These are phyloP conservation scores for Sparus aurata DNA, from an alignment of 2,797 vertebrate genomes.

Conservation along the genomic window DNA sequence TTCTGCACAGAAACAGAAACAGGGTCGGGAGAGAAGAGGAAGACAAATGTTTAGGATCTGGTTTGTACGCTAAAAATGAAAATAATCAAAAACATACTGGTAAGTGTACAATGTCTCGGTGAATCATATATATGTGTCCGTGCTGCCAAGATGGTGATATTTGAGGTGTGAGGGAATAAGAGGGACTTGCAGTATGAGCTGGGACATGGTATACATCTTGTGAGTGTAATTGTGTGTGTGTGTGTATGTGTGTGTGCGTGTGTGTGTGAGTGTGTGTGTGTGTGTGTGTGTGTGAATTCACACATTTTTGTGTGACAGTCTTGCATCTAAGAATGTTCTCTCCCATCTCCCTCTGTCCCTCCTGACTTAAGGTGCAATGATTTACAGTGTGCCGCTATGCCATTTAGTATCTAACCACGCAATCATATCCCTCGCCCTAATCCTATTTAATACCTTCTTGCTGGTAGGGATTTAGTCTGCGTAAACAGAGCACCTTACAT, in stretches of 20 bases:
- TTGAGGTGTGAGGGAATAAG: constrained; percentile 65
- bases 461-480: constrained; percentile 81
- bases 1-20: constrained; percentile 72
- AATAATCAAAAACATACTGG: constrained; percentile 57
- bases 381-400: constrained; percentile 76
- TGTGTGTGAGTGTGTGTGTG: neutral
- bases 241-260: constrained; percentile 23
- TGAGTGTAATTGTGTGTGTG: constrained; percentile 31
- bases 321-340: constrained; percentile 67
- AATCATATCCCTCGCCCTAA: constrained; percentile 80
- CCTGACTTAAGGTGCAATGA: constrained; percentile 78
- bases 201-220: constrained; percentile 65
- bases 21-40: constrained; percentile 14
- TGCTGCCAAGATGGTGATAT: constrained; percentile 58
- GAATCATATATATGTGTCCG: constrained; percentile 47
- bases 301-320: constrained; percentile 66
- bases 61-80: constrained; percentile 36
- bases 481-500: constrained; percentile 79
- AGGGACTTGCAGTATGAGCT: constrained; percentile 61
- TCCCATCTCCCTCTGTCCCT: constrained; percentile 60
- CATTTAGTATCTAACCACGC: constrained; percentile 81
- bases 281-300: constrained; percentile 55
- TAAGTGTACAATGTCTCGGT: constrained; percentile 44
- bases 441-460: constrained; percentile 84
- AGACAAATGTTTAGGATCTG: constrained; percentile 52